Base-by-base conservation (phyloP, 2,888 invertebrate genomes). In the Acanthosepion lycidas region DNA sequence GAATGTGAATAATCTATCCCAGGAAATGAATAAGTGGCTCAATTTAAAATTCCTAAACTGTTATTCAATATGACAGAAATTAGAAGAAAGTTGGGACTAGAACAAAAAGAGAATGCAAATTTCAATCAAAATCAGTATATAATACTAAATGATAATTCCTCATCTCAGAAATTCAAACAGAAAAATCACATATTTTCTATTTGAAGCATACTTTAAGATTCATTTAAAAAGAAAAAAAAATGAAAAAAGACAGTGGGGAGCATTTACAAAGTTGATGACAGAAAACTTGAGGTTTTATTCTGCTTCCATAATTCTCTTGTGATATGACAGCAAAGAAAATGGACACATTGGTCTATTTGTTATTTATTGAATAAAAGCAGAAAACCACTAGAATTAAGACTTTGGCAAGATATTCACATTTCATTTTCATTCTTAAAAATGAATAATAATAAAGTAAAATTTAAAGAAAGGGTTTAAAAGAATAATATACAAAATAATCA, bases 341-440 rank as follows among this genome's bases (percentile, higher is more conserved):
- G 8, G 78, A 78, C n/a, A 78, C 78, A 78, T 78, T 78, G n/a
- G 78, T 78, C 78, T 78, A 78, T 78, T n/a, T 78, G n/a, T 78
- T n/a, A 78, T 78, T 78, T 78, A 78, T 78, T 15, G n/a, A 78
- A n/a, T 78, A 33, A 78, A 33, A 78, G 12, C n/a, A 33, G n/a
- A 15, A 78, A 78, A 78, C 18, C 15, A n/a, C 33, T 78, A 78
- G n/a, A 78, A 78, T 78, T 78, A n/a, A 78, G 78, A 33, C 78
- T 15, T 78, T 78, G n/a, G n/a, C 78, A 78, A 78, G n/a, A 78
- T 12, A 78, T 78, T 78, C 78, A n/a, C n/a, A 78, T 33, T 18
- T n/a, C n/a, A 78, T 33, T 78, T 78, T n/a, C 78, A 78, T 15
- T 78, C 18, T 78, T 78, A 78, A 78, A 78, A 78, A 78, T 42